phyloP scores from a whole-genome alignment of 2,888 invertebrate species.

The Cabera pusaria region DNA sequence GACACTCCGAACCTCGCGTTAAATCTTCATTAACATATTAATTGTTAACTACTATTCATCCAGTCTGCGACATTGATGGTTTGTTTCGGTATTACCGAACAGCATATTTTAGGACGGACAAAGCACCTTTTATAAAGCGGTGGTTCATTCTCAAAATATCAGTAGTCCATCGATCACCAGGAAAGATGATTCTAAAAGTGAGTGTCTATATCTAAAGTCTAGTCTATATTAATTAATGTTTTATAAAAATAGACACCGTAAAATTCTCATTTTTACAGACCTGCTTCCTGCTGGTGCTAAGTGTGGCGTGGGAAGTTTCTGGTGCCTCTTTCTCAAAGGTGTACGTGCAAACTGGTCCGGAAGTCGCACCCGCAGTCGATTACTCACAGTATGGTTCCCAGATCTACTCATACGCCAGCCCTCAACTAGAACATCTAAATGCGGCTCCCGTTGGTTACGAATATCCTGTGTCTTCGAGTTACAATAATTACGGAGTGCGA shows the following conservation, averaged over 20 bases:
- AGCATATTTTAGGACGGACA: slow-evolving; percentile 72
- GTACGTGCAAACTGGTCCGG: slow-evolving; percentile 54
- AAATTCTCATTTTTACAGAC: slow-evolving; percentile 55
- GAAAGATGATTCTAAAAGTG: slow-evolving; percentile 74
- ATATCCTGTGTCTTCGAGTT: slow-evolving; percentile 41
- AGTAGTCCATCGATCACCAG: slow-evolving; percentile 69
- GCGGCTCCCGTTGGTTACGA: slow-evolving; percentile 44
- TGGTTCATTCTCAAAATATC: slow-evolving; percentile 63
- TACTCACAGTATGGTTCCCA: slow-evolving; percentile 59
- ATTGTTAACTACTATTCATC: slow-evolving; percentile 73
- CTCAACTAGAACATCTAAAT: slow-evolving; percentile 52
- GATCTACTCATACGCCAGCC: slow-evolving; percentile 36
- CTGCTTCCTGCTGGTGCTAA: slow-evolving; percentile 39
- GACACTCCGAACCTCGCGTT: slow-evolving; percentile 56
- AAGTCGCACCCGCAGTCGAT: slow-evolving; percentile 42
- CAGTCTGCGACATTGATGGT: slow-evolving; percentile 77
- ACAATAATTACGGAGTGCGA: slow-evolving; percentile 57
- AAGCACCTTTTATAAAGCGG: slow-evolving; percentile 70
- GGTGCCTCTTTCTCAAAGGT: slow-evolving; percentile 64
- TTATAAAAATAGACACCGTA: too few relatives aligned
- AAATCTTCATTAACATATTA: slow-evolving; percentile 76
- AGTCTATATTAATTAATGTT: too few relatives aligned
- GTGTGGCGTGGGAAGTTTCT: slow-evolving; percentile 36
- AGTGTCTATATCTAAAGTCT: slow-evolving; percentile 41
- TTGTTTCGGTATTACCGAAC: slow-evolving; percentile 79